Base-by-base conservation (phyloP, 2,888 invertebrate species). In the Stenolophus ochropezus region DNA sequence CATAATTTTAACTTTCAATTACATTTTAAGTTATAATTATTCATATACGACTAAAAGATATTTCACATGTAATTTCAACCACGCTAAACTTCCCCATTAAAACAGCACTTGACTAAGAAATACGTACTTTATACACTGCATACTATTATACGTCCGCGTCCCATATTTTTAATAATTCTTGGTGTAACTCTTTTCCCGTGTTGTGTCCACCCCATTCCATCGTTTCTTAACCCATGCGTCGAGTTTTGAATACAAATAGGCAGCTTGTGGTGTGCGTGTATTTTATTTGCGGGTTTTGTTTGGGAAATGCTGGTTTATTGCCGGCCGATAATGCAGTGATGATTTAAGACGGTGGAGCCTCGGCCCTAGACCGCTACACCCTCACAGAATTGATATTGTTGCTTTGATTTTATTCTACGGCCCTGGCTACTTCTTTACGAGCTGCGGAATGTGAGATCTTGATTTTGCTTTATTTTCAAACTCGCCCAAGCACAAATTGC, bases 281-380 rank as follows among this genome's bases (percentile, higher is more conserved):
- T 77, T 77, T 77, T 77, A 77, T 77, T 65, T 49, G 49, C 23
- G 77, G 61, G 65, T 61, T 77, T 77, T 77, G 77, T 77, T 77
- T 77, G 77, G 65, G 77, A 77, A 77, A 77, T 77, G 49, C 77
- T 77, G 49, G 77, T 77, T 77, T 77, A 77, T 77, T 77, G 77
- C 65, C 53, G 47, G 14, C 49, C 77, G 77, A 61, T 77, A 77
- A 77, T 77, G 49, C 77, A 77, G 77, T 77, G 77, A 77, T 77
- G 77, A 77, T 77, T 77, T 77, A 77, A 65, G 77, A 65, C 23
- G 77, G 65, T 61, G n/a, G n/a, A n/a, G n/a, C n/a, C n/a, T n/a
- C n/a, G n/a, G n/a, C n/a, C n/a, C n/a, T n/a, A n/a, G n/a, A n/a
- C n/a, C n/a, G n/a, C n/a, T n/a, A n/a, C n/a, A 18, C 56, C 56